Base-by-base conservation (phyloP, 2,113 vertebrate genomes). In the Pontoporia blainvillei region DNA sequence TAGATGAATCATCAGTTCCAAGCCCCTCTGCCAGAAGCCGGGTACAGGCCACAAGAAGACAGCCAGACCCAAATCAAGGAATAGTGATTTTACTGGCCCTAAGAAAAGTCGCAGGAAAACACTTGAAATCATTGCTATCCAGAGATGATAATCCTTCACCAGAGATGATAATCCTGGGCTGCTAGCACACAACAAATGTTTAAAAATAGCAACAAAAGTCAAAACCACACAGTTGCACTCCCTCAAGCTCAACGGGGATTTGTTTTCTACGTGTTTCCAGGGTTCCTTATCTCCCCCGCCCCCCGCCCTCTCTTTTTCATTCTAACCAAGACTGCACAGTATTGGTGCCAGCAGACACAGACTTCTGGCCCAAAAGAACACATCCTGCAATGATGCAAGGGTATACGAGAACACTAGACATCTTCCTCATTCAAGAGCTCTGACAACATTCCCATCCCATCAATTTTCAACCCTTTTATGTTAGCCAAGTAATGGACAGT, bases 391-490 rank as follows among this genome's bases (percentile, higher is more conserved):
- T 66, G 54, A 44, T 18, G n/a, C 21, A n/a, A 14, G 67, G 52
- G 34, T 34, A 34, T 39, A 54, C 2, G 23, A 71, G 25, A 91
- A 84, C 36, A 12, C 49, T 25, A n/a, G 27, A 31, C 6, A 17
- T 49, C 41, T 57, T 93, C 87, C 67, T 96, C n/a, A 57, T 66
- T 36, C 20, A 36, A 71, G 89, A 75, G 36, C 57, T 82, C 72
- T 72, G 15, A 79, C 4, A 36, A 4, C 23, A 46, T 18, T 89
- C 13, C 13, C 79, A 83, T 4, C 18, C 67, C 62, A 57, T 18
- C 39, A 81, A 36, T 81, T 86, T 95, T 78, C n/a, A 97, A 52
- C 13, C 44, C 27, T 69, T 84, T 97, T 83, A 69, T 54, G 87
- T 91, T 75, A 94, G 67, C 29, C 88, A 54, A 92, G n/a, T 29